Evolutionary conservation across 2,888 invertebrate species (phyloP).

Genomic region (Tinea trinotella): DNA sequence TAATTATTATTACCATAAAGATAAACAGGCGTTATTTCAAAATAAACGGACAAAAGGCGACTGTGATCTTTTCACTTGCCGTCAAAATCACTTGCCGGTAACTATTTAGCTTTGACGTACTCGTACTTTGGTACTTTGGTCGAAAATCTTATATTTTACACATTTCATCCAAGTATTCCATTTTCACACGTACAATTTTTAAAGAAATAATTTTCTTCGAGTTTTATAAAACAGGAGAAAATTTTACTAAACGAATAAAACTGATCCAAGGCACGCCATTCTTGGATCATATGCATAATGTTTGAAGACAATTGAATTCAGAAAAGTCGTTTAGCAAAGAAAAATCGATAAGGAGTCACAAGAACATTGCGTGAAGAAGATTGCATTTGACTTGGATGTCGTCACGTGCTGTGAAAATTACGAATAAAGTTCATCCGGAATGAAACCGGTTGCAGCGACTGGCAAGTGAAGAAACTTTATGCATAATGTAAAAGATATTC

Average conservation of each 20-base stretch:
- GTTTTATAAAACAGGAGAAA: background rate
- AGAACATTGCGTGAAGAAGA: conserved; percentile 10
- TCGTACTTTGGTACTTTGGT: too few relatives aligned
- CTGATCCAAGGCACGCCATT: background rate
- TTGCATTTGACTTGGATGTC: conserved; percentile 16
- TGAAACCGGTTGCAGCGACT: conserved; percentile 14
- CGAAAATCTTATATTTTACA: too few relatives aligned
- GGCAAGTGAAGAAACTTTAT: conserved; percentile 2
- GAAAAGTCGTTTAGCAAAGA: conserved; percentile 2
- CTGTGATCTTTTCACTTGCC: too few relatives aligned
- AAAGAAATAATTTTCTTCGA: background rate
- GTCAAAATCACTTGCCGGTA: too few relatives aligned
- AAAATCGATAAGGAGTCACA: background rate
- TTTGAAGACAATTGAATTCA: background rate
- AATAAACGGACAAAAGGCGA: too few relatives aligned
- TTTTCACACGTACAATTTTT: too few relatives aligned
- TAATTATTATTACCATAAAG: too few relatives aligned
- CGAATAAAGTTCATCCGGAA: conserved; percentile 17
- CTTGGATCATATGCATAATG: background rate
- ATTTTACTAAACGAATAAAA: background rate
- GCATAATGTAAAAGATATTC: conserved; percentile 14
- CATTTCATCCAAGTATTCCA: too few relatives aligned
- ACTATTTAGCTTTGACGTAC: too few relatives aligned
- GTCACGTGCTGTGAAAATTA: conserved; percentile 16
- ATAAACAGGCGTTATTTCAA: too few relatives aligned